These are phyloP conservation scores for Pogonus chalceus DNA, from an alignment of 1,140 invertebrate species.

Conservation along the genomic window DNA sequence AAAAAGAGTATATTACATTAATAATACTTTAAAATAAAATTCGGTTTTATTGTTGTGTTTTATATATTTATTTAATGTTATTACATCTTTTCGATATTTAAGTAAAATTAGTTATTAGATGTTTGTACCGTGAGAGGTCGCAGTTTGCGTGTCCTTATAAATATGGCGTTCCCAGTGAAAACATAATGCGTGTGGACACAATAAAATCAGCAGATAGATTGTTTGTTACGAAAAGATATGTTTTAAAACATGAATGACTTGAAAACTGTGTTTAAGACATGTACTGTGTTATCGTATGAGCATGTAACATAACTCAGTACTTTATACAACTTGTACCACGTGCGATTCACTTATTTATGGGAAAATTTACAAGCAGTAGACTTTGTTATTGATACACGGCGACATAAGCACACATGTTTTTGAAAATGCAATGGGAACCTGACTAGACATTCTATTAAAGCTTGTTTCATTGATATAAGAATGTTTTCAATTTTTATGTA, in stretches of 20 bases:
- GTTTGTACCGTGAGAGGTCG: neutral
- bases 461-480: no score
- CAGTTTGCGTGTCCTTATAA: neutral
- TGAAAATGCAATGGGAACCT: neutral
- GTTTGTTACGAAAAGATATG: neutral
- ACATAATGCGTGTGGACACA: neutral
- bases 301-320: neutral
- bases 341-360: slow-evolving; percentile 1
- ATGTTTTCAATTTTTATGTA: no score
- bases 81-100: no score
- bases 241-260: neutral
- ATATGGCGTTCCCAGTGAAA: neutral
- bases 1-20: no score
- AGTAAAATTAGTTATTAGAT: no score
- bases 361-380: neutral
- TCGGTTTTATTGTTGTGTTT: no score
- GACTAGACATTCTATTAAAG: no score
- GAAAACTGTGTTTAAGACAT: slow-evolving; percentile 6
- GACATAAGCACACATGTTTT: neutral
- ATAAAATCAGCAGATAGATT: neutral
- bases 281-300: neutral
- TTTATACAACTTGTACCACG: neutral
- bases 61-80: no score
- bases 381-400: neutral
- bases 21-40: no score